phyloP scores from a whole-genome alignment of 2,113 vertebrate genomes.

The Mormoops blainvillei region DNA sequence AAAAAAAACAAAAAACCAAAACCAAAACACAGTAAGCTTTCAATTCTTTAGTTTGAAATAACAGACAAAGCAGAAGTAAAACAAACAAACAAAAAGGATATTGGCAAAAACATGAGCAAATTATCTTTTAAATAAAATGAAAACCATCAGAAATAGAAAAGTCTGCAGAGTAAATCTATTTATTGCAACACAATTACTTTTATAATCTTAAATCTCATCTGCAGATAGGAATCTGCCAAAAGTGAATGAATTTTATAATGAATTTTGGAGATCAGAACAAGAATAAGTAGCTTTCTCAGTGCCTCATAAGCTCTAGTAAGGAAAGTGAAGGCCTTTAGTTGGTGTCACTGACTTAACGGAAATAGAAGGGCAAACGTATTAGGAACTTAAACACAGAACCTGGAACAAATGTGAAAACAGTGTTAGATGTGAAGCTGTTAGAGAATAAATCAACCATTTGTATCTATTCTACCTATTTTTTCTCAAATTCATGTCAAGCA shows the following conservation, averaged over 20 bases:
- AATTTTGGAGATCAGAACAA: background rate
- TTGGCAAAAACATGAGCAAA: background rate
- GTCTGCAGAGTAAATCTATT: background rate
- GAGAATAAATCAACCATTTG: background rate
- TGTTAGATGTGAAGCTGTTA: background rate
- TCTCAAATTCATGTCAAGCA: background rate
- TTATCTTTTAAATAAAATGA: background rate
- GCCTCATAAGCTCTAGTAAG: background rate
- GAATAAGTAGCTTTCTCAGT: background rate
- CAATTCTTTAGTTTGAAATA: background rate
- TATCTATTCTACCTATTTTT: background rate
- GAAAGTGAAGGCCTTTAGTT: background rate
- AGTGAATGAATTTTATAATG: background rate
- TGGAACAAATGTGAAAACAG: background rate
- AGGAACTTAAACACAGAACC: background rate
- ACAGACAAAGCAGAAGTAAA: slow-evolving; percentile 11
- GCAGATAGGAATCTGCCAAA: background rate
- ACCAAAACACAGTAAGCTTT: background rate
- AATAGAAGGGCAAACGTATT: background rate
- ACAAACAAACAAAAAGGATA: background rate
- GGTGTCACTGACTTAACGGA: background rate
- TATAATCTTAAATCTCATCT: background rate
- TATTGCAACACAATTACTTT: background rate
- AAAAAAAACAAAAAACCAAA: no score
- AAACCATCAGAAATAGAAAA: background rate